Conservation (phyloP, 2,797 vertebrate genomes). For the Enteromius argenteus region DNA sequence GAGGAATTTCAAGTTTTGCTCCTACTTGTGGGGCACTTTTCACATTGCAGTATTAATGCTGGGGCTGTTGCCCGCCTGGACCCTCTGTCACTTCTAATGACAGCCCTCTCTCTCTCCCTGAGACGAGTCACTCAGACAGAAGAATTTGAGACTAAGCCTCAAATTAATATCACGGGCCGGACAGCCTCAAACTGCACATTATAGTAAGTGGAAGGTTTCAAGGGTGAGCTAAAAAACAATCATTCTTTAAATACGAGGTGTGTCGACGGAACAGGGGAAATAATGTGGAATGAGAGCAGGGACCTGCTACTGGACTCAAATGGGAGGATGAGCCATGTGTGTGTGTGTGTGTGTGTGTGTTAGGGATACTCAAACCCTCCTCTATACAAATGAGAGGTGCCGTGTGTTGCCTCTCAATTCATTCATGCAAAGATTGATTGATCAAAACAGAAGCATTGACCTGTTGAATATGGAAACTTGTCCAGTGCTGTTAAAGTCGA, state of each 20-base stretch:
- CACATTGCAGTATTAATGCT: constrained; percentile 76
- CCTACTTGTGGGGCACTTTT: constrained; percentile 78
- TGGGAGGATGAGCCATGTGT: constrained; percentile 41
- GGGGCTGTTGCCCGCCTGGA: constrained; percentile 67
- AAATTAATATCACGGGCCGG: constrained; percentile 63
- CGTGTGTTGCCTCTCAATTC: constrained; percentile 26
- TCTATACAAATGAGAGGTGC: not conserved
- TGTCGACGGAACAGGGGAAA: constrained; percentile 59
- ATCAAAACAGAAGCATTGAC: constrained; percentile 36
- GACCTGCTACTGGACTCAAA: constrained; percentile 34
- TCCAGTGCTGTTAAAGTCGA: constrained; percentile 36
- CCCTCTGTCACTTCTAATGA: constrained; percentile 1
- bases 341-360: constrained; percentile 42
- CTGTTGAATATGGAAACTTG: constrained; percentile 47
- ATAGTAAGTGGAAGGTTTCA: constrained; percentile 68
- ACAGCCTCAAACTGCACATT: constrained; percentile 63
- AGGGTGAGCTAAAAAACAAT: constrained; percentile 68
- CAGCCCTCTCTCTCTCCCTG: constrained; percentile 27
- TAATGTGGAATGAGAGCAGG: constrained; percentile 60
- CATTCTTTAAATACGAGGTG: constrained; percentile 64
- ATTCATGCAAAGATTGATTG: constrained; percentile 49
- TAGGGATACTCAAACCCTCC: constrained; percentile 29
- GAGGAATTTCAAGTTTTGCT: constrained; percentile 82
- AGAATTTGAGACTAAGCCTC: constrained; percentile 66
- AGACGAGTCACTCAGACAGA: constrained; percentile 56